phyloP scores from a whole-genome alignment of 1,140 invertebrate species.

The Drosophila sturtevanti region DNA sequence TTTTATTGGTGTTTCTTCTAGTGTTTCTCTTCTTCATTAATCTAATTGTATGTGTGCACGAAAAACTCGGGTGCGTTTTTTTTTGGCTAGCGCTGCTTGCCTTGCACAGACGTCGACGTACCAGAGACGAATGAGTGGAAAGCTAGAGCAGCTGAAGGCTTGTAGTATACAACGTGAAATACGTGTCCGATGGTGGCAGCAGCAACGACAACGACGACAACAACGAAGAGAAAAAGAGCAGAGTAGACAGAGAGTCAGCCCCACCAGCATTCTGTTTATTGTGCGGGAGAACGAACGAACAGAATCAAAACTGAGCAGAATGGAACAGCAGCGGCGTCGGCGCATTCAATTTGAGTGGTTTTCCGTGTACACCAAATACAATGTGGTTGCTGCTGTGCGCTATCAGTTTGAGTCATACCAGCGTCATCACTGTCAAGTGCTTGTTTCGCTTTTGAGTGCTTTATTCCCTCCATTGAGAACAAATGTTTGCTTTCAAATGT shows the following conservation, averaged over 20 bases:
- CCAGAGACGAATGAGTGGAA: conserved; percentile 78
- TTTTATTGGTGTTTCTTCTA: conserved; percentile 18
- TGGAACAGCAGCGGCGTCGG: conserved; percentile 22
- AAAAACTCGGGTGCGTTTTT: conserved; percentile 54
- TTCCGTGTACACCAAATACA: not conserved
- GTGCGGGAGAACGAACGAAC: conserved; percentile 3
- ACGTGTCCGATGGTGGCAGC: conserved; percentile 21
- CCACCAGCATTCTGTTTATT: not conserved
- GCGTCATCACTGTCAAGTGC: not conserved
- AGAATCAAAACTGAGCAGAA: conserved; percentile 12
- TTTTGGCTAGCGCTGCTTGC: conserved; percentile 59
- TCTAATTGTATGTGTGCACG: conserved; percentile 66
- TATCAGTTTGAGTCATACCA: conserved; percentile 10
- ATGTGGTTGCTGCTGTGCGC: not conserved
- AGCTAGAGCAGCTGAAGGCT: conserved; percentile 59
- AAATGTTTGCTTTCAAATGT: conserved; percentile 20
- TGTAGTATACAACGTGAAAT: conserved; percentile 29
- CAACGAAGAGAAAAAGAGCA: conserved; percentile 33
- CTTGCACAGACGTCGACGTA: conserved; percentile 59
- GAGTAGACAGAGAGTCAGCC: not conserved
- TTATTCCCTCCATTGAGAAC: conserved; percentile 2
- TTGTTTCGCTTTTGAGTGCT: not conserved
- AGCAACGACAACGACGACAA: conserved; percentile 22
- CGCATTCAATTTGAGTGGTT: conserved; percentile 32
- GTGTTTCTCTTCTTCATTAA: conserved; percentile 28